Base-by-base conservation (phyloP, 1,140 invertebrate genomes). In the Eulimnadia texana region DNA sequence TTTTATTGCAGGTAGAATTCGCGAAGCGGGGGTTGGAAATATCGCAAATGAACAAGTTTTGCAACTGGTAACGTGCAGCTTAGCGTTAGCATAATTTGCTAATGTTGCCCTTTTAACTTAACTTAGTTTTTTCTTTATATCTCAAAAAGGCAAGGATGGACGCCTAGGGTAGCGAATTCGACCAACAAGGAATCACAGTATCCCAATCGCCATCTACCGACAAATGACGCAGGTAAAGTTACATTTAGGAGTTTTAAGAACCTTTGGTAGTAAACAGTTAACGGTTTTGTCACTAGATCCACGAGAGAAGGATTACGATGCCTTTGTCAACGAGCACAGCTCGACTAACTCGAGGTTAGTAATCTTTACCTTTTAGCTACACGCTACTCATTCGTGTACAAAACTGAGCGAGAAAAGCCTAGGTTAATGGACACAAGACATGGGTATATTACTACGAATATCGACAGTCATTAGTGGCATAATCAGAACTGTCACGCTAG, bases 181-280 rank as follows among this genome's bases (percentile, higher is more conserved):
- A 6, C 33, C 33, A 6, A 9, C 6, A 42, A 42, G 33, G 33
- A 42, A 42, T 16, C 6, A 42, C 6, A 6, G 6, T 42, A 42
- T 16, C 6, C 6, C 0, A 57, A 57, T 29, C 13, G 55, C 55
- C 55, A 57, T 57, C 55, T 57, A 57, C 24, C n/a, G 55, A 16
- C 11, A 10, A 33, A 10, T 57, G 20, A 57, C 29, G 3, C 1
- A 33, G 22, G 16, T 57, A 16, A 57, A 27, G 29, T 11, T 42
- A 42, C 6, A 11, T 52, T 52, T 0, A 11, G 23, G 20, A 52
- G 19, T 20, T 11, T 47, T 47, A 11, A 19, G 50, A 52, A 52
- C 10, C n/a, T 9, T 52, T 52, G 11, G 50, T 11, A 16, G 50
- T n/a, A 16, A 1, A 19, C 20, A 23, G 50, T 52, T 19, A 11